Conservation (phyloP, 2,113 vertebrate species). For the Cettia cetti region DNA sequence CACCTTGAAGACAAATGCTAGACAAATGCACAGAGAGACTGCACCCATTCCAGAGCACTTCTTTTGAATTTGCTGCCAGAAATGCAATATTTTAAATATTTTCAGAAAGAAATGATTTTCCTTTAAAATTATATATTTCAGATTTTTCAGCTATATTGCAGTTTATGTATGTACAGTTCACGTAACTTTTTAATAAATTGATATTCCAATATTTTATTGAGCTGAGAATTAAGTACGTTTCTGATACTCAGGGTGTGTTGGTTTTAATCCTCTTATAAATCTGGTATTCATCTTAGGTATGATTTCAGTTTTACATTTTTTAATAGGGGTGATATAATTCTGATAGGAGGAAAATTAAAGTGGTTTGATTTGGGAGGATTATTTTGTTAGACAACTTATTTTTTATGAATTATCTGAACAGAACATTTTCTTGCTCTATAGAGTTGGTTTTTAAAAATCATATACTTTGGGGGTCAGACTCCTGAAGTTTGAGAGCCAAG, state of each 20-base stretch:
- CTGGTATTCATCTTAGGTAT: constrained; percentile 32
- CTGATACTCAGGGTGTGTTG: constrained; percentile 31
- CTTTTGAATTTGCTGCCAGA: constrained; percentile 64
- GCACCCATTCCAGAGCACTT: constrained; percentile 60
- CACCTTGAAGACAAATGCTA: constrained; percentile 17
- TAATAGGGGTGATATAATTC: not conserved
- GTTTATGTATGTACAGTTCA: constrained; percentile 71
- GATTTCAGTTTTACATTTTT: not conserved
- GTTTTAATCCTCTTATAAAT: constrained; percentile 38
- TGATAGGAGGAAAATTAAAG: not conserved
- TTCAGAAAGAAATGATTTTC: constrained; percentile 69
- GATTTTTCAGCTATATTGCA: constrained; percentile 69
- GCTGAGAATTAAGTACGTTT: constrained; percentile 59
- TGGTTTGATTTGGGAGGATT: not conserved
- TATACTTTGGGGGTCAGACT: not conserved
- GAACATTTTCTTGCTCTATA: not conserved
- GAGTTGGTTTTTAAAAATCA: not conserved
- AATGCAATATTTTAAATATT: constrained; percentile 77
- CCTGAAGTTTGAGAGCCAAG: not conserved
- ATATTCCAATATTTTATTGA: constrained; percentile 72
- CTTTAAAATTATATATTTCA: constrained; percentile 73
- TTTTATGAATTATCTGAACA: not conserved
- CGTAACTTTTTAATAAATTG: constrained; percentile 75
- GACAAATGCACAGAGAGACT: constrained; percentile 43
- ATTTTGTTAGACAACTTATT: not conserved